Evolutionary conservation across 2,113 vertebrate genomes (phyloP).

Genomic region (Epinephelus fuscoguttatus): DNA sequence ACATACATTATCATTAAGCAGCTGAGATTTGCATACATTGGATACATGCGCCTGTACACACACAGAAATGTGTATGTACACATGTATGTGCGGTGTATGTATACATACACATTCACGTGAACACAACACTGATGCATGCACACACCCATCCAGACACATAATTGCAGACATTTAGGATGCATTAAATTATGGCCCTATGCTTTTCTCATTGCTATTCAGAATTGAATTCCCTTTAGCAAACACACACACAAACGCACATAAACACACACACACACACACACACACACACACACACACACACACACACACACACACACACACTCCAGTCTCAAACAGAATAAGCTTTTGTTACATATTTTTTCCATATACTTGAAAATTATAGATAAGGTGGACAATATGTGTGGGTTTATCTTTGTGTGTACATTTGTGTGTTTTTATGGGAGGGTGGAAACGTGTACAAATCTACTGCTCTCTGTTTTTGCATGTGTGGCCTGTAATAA

Average conservation of each 20-base stretch:
- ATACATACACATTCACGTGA: slow-evolving; percentile 31
- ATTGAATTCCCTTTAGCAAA: slow-evolving; percentile 45
- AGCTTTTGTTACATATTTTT: slow-evolving; percentile 15
- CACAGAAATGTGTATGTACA: slow-evolving; percentile 48
- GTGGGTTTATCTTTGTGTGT: slow-evolving; percentile 17
- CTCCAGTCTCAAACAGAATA: background rate
- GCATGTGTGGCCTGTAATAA: slow-evolving; percentile 33
- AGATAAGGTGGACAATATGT: background rate
- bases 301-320: slow-evolving; percentile 13
- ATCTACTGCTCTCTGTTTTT: background rate
- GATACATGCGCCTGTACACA: slow-evolving; percentile 57
- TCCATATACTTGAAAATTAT: background rate
- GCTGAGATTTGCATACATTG: slow-evolving; percentile 86
- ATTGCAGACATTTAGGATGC: slow-evolving; percentile 71
- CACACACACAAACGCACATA: slow-evolving; percentile 19
- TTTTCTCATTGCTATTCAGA: slow-evolving; percentile 76
- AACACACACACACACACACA: slow-evolving; percentile 27
- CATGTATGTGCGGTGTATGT: slow-evolving; percentile 52
- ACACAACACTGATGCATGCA: slow-evolving; percentile 26
- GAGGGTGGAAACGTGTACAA: background rate
- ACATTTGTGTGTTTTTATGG: slow-evolving; percentile 3
- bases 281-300: slow-evolving; percentile 30
- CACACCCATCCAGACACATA: slow-evolving; percentile 45
- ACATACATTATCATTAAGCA: slow-evolving; percentile 89
- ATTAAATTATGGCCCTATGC: slow-evolving; percentile 73